phyloP scores from a whole-genome alignment of 2,797 vertebrate species.

The Squalus acanthias region DNA sequence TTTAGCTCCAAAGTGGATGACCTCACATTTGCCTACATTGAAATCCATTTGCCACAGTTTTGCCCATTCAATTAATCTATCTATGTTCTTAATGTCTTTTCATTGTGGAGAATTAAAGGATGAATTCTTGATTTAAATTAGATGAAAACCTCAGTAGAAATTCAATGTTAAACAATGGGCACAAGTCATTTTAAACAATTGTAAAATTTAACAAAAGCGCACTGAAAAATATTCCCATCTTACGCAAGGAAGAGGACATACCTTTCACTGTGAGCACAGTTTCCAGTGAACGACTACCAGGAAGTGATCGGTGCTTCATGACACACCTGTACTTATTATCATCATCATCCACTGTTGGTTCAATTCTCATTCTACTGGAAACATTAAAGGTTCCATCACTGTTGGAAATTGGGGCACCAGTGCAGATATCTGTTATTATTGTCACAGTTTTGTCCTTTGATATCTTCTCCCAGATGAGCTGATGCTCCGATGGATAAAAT shows the following conservation, averaged over 20 bases:
- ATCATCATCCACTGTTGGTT: neutral
- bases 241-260: neutral
- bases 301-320: neutral
- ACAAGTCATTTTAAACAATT: neutral
- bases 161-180: neutral
- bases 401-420: no score
- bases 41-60: no score
- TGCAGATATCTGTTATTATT: neutral
- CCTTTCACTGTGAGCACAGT: neutral
- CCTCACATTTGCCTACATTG: no score
- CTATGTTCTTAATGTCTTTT: neutral
- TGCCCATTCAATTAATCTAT: no score
- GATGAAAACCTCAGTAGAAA: neutral
- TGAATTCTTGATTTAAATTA: neutral
- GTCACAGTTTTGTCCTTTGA: no score
- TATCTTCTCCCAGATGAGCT: neutral
- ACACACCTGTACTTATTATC: neutral
- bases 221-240: neutral
- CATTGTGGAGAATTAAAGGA: neutral
- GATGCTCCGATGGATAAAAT: neutral
- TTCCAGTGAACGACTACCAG: fast-evolving
- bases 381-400: neutral
- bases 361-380: neutral
- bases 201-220: neutral
- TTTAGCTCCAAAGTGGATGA: no score